A percentile compares a stretch with the other conserved stretches of the same genome.
Evolutionary conservation across 2,113 vertebrate genomes (phyloP).

Genomic region (Cochlearius cochlearius): DNA sequence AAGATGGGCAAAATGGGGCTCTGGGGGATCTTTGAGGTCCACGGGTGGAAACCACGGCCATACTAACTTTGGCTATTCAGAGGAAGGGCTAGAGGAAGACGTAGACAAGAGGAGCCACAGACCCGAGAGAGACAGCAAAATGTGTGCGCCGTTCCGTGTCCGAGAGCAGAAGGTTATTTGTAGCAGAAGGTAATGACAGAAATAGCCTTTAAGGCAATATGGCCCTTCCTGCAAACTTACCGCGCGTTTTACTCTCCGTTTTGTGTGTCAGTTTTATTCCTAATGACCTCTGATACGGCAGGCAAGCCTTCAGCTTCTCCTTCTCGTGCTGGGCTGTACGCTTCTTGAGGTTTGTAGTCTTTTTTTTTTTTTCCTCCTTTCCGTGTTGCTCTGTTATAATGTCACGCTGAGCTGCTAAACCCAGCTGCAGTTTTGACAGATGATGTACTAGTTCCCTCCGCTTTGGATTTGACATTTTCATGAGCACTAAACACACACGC

Average conservation of each 20-base stretch:
- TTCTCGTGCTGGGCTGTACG: fast-evolving
- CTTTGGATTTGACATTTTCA: slow-evolving; percentile 48
- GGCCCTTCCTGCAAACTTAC: background rate
- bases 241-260: background rate
- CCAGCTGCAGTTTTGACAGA: slow-evolving; percentile 46
- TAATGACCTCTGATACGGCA: background rate
- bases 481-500: background rate
- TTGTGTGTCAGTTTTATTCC: background rate
- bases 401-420: slow-evolving; percentile 18
- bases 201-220: background rate
- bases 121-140: fast-evolving
- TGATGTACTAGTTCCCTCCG: slow-evolving; percentile 5
- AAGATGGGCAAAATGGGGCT: background rate
- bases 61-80: background rate
- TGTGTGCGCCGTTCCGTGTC: fast-evolving
- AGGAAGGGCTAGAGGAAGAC: background rate
- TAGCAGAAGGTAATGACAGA: background rate
- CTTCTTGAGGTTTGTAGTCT: background rate
- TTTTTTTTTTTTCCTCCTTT: background rate
- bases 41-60: fast-evolving
- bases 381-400: background rate
- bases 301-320: background rate
- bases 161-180: background rate
- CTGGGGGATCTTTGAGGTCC: background rate
- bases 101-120: background rate